Base-by-base conservation (phyloP, 2,797 vertebrate genomes). In the Parotocinclus haroldoi region DNA sequence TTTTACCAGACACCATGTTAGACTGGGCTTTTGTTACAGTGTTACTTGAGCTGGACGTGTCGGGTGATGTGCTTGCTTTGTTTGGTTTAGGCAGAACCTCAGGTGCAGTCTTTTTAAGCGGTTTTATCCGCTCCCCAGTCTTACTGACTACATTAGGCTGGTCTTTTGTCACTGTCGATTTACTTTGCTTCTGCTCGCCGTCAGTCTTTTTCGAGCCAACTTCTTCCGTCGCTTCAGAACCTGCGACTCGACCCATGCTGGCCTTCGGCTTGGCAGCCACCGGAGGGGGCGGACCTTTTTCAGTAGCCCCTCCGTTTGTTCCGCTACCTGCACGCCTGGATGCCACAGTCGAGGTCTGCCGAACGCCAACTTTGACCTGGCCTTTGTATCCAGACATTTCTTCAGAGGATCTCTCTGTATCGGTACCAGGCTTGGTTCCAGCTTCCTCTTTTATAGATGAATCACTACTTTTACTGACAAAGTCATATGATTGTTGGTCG, bases 381-480 rank as follows among this genome's bases (percentile, higher is more conserved):
- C 76, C 46, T 76, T 80, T 85, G 69, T 71, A 58, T 52, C 60
- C 56, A 7, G 78, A 51, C 87, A 89, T 90, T 50, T 81, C 86
- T 84, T 81, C 71, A 7, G 52, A 44, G 10, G 81, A 66, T 73
- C 74, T n/a, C 14, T 80, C 78, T 75, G 74, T 67, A 4, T 75
- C 85, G 83, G 89, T 78, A 49, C 76, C 58, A 65, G 81, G 72
- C 51, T 83, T 71, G 69, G 76, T 76, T 39, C 85, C 83, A 68
- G 73, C 73, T 0, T 82, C 80, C 66, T 89, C 85, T 66, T 84
- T 89, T 4, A 60, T 6, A 79, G 89, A 88, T 82, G 89, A 91
- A 72, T 89, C 80, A 49, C 86, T 88, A 77, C 87, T 86, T 81
- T 92, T 87, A 71, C 86, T 90, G 79, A 84, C 81, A 48, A 88